Evolutionary conservation across 2,888 invertebrate species (phyloP), one percentile per base, ranked within the genome.

Genomic region (Globia sparganii): DNA sequence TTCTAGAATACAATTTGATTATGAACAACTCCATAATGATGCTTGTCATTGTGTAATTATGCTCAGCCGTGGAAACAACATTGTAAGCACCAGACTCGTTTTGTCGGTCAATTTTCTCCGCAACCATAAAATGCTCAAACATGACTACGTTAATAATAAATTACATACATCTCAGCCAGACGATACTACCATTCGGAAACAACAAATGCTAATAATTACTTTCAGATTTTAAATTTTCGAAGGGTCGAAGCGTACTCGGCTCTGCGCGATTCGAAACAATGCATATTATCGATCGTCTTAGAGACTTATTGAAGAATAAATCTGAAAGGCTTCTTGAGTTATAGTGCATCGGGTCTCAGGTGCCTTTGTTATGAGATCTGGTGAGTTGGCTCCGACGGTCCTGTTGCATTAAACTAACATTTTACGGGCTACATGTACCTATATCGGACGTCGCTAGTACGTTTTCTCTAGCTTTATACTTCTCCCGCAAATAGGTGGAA

Each of bases 81-180:
- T 93, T 94, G 94, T 94, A 92, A 80, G 77, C 86, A 15, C 66
- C 85, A 85, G 87, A 90, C 91, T 89, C 87, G 89, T 91, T 91
- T 90, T 90, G 92, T 91, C 90, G 90, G 92, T 91, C 90, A 92
- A 94, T 94, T 94, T 94, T 92, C 92, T 92, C 90, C 83, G 86
- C 91, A 90, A 77, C 88, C 93, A 93, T 94, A 94, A 94, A 94
- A 93, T 91, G 91, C 90, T 86, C 87, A 91, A 92, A 94, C 92
- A 92, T 94, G 91, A 93, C 93, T 93, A 92, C 92, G 93, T 91
- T 90, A 91, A 93, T 93, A 94, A 94, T 94, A 95, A 94, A 94
- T 94, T 91, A 94, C 90, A 92, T 87, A 92, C 91, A 93, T 93
- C 89, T 91, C 88, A 91, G 87, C 82, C 90, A 89, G 91, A 92